A percentile compares a stretch with the other conserved stretches of the same genome.
Evolutionary conservation across 2,888 invertebrate species (phyloP).

Genomic region (Chymomyza caudatula): DNA sequence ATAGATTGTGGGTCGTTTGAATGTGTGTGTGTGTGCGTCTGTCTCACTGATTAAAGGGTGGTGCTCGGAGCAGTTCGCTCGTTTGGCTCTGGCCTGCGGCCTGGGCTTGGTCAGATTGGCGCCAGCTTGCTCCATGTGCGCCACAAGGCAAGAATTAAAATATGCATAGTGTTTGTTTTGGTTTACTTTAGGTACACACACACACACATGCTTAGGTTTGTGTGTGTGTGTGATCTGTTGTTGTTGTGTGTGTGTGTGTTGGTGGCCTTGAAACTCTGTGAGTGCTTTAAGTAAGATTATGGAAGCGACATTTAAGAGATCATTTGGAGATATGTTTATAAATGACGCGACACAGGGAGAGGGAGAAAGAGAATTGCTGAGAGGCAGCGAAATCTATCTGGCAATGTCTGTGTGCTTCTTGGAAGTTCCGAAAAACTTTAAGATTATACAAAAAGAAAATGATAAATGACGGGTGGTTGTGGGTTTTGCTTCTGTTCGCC

Average conservation of each 20-base stretch:
- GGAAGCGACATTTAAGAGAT: neutral
- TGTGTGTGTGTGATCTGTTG: neutral
- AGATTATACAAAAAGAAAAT: too few species aligned
- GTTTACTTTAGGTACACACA: conserved; percentile 1
- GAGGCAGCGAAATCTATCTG: too few species aligned
- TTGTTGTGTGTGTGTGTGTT: neutral
- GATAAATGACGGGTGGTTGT: too few species aligned
- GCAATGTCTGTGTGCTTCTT: too few species aligned
- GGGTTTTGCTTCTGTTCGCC: too few species aligned
- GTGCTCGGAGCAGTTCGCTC: conserved; percentile 37
- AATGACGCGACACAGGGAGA: too few species aligned
- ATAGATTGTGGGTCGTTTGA: conserved; percentile 74
- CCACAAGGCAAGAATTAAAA: conserved; percentile 47
- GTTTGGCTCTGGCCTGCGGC: conserved; percentile 40
- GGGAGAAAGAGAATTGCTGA: too few species aligned
- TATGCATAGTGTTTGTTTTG: conserved; percentile 41
- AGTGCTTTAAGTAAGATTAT: neutral
- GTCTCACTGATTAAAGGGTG: conserved; percentile 68
- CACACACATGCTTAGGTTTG: neutral
- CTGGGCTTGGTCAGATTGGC: conserved; percentile 53
- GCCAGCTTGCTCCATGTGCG: conserved; percentile 35
- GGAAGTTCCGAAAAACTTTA: too few species aligned
- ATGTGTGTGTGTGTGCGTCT: conserved; percentile 30
- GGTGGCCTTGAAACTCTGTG: neutral
- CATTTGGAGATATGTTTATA: neutral